Conservation (phyloP, 2,888 invertebrate species). For the Petrophora chlorosata region DNA sequence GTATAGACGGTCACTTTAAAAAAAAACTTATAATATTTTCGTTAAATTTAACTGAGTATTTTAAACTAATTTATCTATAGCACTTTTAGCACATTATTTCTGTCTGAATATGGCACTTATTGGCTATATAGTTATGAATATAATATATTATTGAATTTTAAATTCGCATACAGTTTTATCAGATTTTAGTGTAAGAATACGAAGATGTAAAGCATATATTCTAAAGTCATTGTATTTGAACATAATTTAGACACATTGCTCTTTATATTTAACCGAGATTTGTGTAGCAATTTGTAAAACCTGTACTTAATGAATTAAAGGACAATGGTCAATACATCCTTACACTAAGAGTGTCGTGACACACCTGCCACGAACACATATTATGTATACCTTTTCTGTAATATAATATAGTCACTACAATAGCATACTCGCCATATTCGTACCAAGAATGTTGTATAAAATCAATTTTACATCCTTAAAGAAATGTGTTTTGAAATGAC, state of each 20-base stretch:
- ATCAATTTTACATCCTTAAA: no score
- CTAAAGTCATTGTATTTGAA: slow-evolving; percentile 71
- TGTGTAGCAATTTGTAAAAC: slow-evolving; percentile 45
- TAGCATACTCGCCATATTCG: no score
- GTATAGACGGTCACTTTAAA: slow-evolving; percentile 35
- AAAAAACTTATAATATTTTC: slow-evolving; percentile 18
- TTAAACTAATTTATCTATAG: slow-evolving; percentile 38
- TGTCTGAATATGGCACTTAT: slow-evolving; percentile 46
- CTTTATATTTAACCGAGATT: slow-evolving; percentile 45
- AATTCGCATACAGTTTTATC: slow-evolving; percentile 31
- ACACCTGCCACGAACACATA: no score
- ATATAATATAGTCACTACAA: no score
- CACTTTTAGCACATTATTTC: slow-evolving; percentile 51
- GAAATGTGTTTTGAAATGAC: no score
- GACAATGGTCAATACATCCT: slow-evolving; percentile 53
- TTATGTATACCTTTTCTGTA: no score
- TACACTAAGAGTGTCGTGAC: no score
- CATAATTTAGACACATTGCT: slow-evolving; percentile 55
- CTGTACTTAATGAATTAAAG: slow-evolving; percentile 46
- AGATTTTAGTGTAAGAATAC: slow-evolving; percentile 35
- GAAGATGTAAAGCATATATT: slow-evolving; percentile 77
- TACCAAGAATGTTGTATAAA: no score
- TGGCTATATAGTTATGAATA: slow-evolving; percentile 31
- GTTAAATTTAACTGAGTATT: slow-evolving; percentile 17
- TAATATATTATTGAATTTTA: slow-evolving; percentile 42